Conservation (phyloP, 2,888 invertebrate genomes). For the Argyra leucocephala region DNA sequence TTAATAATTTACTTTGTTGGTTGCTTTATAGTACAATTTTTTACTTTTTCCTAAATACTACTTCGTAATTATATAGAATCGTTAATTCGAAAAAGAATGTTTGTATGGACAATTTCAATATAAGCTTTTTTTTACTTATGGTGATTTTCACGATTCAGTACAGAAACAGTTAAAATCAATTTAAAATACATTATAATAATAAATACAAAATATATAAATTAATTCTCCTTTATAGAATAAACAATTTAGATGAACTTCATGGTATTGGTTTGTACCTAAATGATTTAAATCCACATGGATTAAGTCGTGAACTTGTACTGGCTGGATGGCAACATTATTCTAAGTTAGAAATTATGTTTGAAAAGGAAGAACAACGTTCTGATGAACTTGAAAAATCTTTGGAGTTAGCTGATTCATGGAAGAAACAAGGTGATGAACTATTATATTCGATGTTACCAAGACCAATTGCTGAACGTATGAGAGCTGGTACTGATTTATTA, state of each 20-base stretch:
- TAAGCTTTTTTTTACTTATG: too few species aligned
- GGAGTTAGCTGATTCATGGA: slow-evolving; percentile 71
- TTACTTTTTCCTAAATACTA: too few species aligned
- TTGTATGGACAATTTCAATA: too few species aligned
- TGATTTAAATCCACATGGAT: slow-evolving; percentile 75
- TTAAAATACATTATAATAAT: too few species aligned
- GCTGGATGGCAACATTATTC: slow-evolving; percentile 79
- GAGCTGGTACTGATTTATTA: slow-evolving; percentile 64
- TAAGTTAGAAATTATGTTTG: slow-evolving; percentile 69
- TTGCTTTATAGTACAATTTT: too few species aligned
- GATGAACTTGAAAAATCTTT: slow-evolving; percentile 69
- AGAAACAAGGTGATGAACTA: slow-evolving; percentile 72
- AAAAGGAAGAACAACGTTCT: slow-evolving; percentile 70
- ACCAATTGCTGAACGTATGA: slow-evolving; percentile 69
- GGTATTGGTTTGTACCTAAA: slow-evolving; percentile 70
- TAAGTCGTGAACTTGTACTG: slow-evolving; percentile 72
- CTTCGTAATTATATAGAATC: too few species aligned
- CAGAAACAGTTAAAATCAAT: too few species aligned
- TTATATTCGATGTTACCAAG: slow-evolving; percentile 88
- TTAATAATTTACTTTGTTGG: too few species aligned
- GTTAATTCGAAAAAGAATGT: too few species aligned
- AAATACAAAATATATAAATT: slow-evolving; percentile 1
- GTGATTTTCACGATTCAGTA: too few species aligned
- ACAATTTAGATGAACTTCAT: slow-evolving; percentile 71
- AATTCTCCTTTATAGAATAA: slow-evolving; percentile 51